phyloP scores from a whole-genome alignment of 2,113 vertebrate genomes.

The Onychostruthus taczanowskii region DNA sequence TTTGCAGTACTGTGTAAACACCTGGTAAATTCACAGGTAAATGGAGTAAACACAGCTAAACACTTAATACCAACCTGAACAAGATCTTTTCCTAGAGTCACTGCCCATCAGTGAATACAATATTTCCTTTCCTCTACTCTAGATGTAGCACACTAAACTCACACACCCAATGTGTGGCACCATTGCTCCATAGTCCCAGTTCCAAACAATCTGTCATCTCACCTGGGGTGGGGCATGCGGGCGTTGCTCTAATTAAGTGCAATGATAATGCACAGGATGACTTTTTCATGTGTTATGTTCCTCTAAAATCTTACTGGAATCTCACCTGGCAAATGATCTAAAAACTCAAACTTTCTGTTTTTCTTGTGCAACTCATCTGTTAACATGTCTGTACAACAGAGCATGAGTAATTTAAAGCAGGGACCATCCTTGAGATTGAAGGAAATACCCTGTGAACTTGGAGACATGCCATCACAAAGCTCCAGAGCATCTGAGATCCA shows the following conservation, averaged over 20 bases:
- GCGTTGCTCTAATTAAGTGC: neutral
- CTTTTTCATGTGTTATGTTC: neutral
- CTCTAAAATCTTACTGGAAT: slow-evolving; percentile 29
- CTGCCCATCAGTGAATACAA: neutral
- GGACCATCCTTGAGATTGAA: neutral
- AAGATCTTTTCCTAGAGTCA: neutral
- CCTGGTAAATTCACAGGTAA: neutral
- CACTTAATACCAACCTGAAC: neutral
- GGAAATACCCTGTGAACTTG: neutral
- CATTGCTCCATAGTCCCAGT: neutral
- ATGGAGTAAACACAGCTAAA: neutral
- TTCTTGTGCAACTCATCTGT: slow-evolving; percentile 45
- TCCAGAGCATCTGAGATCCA: neutral
- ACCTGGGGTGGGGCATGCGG: neutral
- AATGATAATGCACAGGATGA: neutral
- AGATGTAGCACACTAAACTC: neutral
- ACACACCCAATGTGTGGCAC: neutral
- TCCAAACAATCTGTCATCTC: neutral
- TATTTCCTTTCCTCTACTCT: neutral
- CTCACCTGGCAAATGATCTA: slow-evolving; percentile 39
- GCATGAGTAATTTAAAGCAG: slow-evolving; percentile 48
- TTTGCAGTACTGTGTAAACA: neutral
- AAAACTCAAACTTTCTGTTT: slow-evolving; percentile 36
- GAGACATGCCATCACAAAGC: neutral
- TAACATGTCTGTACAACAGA: slow-evolving; percentile 35